Evolutionary conservation across 1,140 invertebrate species (phyloP).

Genomic region (Chionoecetes opilio): DNA sequence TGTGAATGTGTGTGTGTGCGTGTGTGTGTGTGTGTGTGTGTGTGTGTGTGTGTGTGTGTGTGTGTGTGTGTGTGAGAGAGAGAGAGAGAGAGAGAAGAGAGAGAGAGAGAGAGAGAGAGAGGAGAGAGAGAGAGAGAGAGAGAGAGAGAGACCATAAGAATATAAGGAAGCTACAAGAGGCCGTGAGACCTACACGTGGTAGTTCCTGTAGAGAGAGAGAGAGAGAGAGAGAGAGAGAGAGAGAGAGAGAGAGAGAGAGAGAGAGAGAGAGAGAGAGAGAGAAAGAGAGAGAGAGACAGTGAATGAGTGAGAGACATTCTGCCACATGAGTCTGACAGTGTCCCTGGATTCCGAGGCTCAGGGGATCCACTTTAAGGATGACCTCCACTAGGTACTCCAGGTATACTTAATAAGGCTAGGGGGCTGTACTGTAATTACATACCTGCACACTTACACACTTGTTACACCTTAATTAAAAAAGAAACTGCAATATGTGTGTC

Average conservation of each 20-base stretch:
- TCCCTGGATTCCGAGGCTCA: neutral
- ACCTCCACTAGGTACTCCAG: neutral
- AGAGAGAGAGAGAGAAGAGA: too few species aligned
- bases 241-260: too few species aligned
- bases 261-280: too few species aligned
- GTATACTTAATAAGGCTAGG: constrained; percentile 1
- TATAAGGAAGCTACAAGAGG: too few species aligned
- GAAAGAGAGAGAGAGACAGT: too few species aligned
- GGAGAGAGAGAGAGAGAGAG: too few species aligned
- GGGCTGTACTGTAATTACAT: neutral
- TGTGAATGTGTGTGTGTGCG: constrained; percentile 35
- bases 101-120: too few species aligned
- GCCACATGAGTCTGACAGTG: neutral
- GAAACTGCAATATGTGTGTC: neutral
- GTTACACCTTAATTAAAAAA: constrained; percentile 22
- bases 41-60: constrained; percentile 45
- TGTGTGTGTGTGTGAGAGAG: neutral
- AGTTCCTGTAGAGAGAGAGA: too few species aligned
- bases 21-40: neutral
- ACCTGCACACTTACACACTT: neutral
- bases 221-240: too few species aligned
- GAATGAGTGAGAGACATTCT: too few species aligned
- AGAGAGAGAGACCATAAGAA: too few species aligned
- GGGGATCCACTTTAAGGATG: neutral
- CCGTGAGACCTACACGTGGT: too few species aligned